Conservation (phyloP, 2,888 invertebrate species). For the Parelbella ahira region DNA sequence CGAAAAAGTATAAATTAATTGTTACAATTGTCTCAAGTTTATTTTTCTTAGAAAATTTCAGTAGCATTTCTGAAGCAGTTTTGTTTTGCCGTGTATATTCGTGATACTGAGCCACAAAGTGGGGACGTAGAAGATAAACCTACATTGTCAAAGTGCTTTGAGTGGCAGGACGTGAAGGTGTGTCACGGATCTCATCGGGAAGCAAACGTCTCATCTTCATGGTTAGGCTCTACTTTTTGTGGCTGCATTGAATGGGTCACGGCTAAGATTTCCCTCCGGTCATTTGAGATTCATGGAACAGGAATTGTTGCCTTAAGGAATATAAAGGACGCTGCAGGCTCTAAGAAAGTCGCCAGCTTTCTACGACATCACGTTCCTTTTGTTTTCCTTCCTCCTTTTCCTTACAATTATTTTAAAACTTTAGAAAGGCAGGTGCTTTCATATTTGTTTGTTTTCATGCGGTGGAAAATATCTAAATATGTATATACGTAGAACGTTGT, state of each 20-base stretch:
- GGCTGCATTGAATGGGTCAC: conserved; percentile 71
- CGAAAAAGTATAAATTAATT: no score
- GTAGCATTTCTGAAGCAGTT: no score
- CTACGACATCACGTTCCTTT: conserved; percentile 49
- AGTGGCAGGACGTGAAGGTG: conserved; percentile 16
- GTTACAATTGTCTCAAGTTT: no score
- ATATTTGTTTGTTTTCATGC: conserved; percentile 33
- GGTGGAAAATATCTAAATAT: conserved; percentile 9
- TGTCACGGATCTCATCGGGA: conserved; percentile 34
- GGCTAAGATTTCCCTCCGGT: conserved; percentile 80
- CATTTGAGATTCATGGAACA: conserved; percentile 79
- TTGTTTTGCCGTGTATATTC: no score
- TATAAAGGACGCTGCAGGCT: conserved; percentile 76
- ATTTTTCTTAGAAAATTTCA: no score
- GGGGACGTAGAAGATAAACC: conserved; percentile 11
- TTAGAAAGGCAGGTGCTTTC: conserved; percentile 44
- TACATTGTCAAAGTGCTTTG: conserved; percentile 19
- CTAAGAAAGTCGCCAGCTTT: conserved; percentile 63
- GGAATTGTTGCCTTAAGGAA: conserved; percentile 75
- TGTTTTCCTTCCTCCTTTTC: conserved; percentile 51
- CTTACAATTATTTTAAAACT: conserved; percentile 58
- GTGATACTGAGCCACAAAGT: no score
- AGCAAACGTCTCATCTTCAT: conserved; percentile 35
- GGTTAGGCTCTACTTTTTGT: conserved; percentile 48
- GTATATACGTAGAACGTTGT: no score